Conservation (phyloP, 2,797 vertebrate species). For the Picus viridis region DNA sequence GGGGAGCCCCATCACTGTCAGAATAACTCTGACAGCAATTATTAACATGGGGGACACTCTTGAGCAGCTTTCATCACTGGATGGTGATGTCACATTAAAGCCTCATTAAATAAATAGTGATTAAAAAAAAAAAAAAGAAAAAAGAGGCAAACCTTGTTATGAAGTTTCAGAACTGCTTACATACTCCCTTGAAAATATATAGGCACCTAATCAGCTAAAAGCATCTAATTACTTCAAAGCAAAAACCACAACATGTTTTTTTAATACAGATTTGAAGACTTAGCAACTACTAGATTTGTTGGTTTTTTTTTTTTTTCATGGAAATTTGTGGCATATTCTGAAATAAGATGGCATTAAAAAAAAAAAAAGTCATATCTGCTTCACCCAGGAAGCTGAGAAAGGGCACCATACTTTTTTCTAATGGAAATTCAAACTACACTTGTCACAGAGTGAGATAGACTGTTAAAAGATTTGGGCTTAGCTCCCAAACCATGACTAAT, state of each 20-base stretch:
- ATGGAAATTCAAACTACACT: constrained; percentile 11
- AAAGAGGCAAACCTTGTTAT: not conserved
- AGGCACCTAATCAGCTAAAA: not conserved
- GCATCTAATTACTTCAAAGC: not conserved
- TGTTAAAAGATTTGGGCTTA: constrained; percentile 46
- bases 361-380: not conserved
- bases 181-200: not conserved
- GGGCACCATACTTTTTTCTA: not conserved
- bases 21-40: constrained; percentile 5
- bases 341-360: not conserved
- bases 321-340: not conserved
- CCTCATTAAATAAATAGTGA: constrained; percentile 29
- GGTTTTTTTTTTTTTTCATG: not conserved
- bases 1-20: not conserved
- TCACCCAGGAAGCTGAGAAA: constrained; percentile 15
- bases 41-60: not conserved
- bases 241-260: not conserved
- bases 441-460: constrained; percentile 34
- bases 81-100: not conserved
- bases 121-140: not conserved
- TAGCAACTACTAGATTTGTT: not conserved
- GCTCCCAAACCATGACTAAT: constrained; percentile 49
- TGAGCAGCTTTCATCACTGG: not conserved
- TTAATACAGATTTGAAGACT: not conserved
- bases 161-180: not conserved